Evolutionary conservation across 2,113 vertebrate genomes (phyloP).

Genomic region (Oncorhynchus masou): DNA sequence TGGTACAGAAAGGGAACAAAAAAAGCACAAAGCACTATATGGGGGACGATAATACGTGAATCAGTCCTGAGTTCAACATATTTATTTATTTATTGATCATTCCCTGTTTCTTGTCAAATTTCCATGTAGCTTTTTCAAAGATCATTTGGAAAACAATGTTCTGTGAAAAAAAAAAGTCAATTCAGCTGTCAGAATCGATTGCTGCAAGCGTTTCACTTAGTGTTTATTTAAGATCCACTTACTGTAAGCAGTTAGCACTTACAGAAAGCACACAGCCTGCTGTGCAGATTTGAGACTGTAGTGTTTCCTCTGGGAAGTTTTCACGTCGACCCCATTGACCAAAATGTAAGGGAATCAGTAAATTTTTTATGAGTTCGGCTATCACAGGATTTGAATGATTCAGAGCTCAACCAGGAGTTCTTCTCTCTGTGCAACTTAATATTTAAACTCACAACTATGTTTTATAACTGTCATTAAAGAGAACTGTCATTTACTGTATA

Average conservation of each 20-base stretch:
- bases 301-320: background rate
- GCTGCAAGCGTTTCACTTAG: background rate
- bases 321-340: background rate
- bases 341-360: background rate
- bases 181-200: background rate
- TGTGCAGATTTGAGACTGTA: background rate
- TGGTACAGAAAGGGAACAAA: conserved; percentile 20
- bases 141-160: too few species aligned
- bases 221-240: background rate
- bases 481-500: conserved; percentile 13
- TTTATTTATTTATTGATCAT: conserved; percentile 12
- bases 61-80: conserved; percentile 15
- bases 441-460: conserved; percentile 28
- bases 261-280: background rate
- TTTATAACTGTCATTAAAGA: background rate
- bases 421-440: conserved; percentile 18
- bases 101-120: conserved; percentile 10
- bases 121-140: conserved; percentile 1
- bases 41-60: conserved; percentile 20
- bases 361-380: conserved; percentile 39
- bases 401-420: background rate
- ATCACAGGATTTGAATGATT: conserved; percentile 9
- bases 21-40: conserved; percentile 37
- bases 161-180: background rate
- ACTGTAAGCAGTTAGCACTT: background rate